Base-by-base conservation (phyloP, 2,888 invertebrate genomes). In the Iphiclides podalirius region DNA sequence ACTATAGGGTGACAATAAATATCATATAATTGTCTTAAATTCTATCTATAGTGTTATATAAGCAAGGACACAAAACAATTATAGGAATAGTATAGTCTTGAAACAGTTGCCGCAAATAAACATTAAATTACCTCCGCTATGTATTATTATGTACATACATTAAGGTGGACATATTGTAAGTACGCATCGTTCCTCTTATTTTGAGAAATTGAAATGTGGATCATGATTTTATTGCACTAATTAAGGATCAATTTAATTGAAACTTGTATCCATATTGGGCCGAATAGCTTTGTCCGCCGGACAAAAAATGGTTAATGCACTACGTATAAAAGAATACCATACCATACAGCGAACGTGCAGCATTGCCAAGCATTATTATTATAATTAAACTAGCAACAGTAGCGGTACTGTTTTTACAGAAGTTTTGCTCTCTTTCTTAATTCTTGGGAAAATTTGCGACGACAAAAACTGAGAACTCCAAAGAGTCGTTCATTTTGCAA, bases 211-310 rank as follows among this genome's bases (percentile, higher is more conserved):
- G 71, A 76, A 75, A 75, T 60, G 60, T 72, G 64, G 70, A 73
- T 75, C 72, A 76, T 71, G 71, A 75, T 79, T 79, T 77, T 77
- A 76, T 72, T 76, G 70, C 67, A 70, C 72, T 74, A 76, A 79
- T 79, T 79, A 79, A 67, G 70, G 72, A 63, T 72, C 79, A 82
- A 84, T 84, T 82, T 82, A 83, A 76, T 55, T 78, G 77, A 76
- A 66, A 66, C 68, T 67, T 56, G 61, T 58, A 64, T 61, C 79
- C 80, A 61, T 81, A 79, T 81, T 80, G 72, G 75, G 77, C 59
- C 52, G 61, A 65, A 55, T 56, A 56, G 53, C 63, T 66, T 67
- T 59, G 58, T 68, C 41, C 45, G 9, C 13, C 17, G 36, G 20
- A 26, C 68, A 78, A 83, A 82, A 80, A 74, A 71, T 36, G 35